Base-by-base conservation (phyloP, 92 coral and sea anemone genomes). In the Porites evermanni region DNA sequence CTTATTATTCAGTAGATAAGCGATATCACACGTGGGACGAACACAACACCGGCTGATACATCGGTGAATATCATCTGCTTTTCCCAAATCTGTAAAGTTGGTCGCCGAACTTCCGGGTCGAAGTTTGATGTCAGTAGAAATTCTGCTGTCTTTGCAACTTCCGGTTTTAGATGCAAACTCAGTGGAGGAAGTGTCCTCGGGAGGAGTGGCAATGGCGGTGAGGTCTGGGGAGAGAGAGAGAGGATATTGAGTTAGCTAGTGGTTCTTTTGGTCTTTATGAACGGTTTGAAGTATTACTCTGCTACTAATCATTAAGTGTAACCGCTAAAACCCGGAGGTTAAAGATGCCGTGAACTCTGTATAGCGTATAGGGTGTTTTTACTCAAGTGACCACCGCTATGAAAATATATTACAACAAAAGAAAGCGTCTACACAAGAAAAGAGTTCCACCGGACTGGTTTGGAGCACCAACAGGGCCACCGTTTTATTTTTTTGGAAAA, bases 1-100 rank as follows among this genome's bases (percentile, higher is more conserved):
- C 63, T 95, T 95, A 72, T 89, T 85, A 50, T 97, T 91, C 80
- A 95, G 89, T 89, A 97, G 82, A 72, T 97, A 97, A 12, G 99
- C 99, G 58, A 93, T 93, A 80, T 97, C 99, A 63, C 99, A 97
- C 53, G 88, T 24, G 10, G 98, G 98, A 6, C 95, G 96, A 52
- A 82, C 87, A 72, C 99, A 97, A 78, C 99, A 97, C 20, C 94
- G 89, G 4, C 91, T 88, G 9, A 95, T 97, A 56, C 99, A 97
- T 24, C 84, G 79, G 88, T 95, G 91, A 32, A 93, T 82, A 70
- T 79, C 91, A 20, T 75, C 77, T 70, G 96, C 97, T 64, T 81
- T 86, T 32, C 99, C 98, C 95, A 95, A 80, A 72, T 82, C 83
- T 44, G 99, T 97, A 12, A 97, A 92, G 72, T 96, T 94, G 17